These are phyloP conservation scores for Trichomalopsis sarcophagae DNA, from an alignment of 1,140 invertebrate species.

Conservation along the genomic window DNA sequence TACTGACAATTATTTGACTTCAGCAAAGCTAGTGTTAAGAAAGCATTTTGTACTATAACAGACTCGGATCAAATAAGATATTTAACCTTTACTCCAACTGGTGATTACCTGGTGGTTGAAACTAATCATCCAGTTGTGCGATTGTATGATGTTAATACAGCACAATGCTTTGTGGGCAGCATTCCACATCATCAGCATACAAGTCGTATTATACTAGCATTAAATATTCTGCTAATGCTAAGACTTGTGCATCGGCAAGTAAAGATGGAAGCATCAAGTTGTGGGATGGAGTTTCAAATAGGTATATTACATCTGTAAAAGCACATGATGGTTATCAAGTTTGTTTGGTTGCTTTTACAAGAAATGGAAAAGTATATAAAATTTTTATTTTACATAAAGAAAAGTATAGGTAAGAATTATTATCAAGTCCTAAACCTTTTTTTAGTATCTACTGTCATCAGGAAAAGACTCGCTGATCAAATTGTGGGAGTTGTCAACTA, in stretches of 20 bases:
- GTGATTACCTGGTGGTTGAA: constrained; percentile 95
- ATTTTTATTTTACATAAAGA: constrained; percentile 18
- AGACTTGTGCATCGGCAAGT: constrained; percentile 92
- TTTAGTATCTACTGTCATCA: constrained; percentile 94
- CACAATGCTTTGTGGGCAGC: no score
- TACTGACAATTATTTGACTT: constrained; percentile 93
- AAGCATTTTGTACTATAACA: constrained; percentile 95
- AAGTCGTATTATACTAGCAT: constrained; percentile 91
- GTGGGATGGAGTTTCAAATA: constrained; percentile 96
- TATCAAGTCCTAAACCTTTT: constrained; percentile 53
- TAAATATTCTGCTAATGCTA: constrained; percentile 86
- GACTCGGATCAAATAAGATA: constrained; percentile 93
- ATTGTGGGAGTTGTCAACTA: constrained; percentile 98
- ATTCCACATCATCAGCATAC: constrained; percentile 95
- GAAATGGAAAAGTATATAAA: constrained; percentile 93
- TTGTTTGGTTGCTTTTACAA: constrained; percentile 94
- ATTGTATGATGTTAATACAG: constrained; percentile 96
- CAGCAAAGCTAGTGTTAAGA: constrained; percentile 98
- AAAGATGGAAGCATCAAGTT: constrained; percentile 96
- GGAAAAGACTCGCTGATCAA: constrained; percentile 98
- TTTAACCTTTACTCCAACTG: constrained; percentile 95
- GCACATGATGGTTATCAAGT: constrained; percentile 97
- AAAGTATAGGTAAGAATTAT: background rate
- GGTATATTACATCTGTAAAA: constrained; percentile 93
- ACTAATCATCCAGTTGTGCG: constrained; percentile 94